Conservation (phyloP, 2,888 invertebrate species). For the Fragum fragum region DNA sequence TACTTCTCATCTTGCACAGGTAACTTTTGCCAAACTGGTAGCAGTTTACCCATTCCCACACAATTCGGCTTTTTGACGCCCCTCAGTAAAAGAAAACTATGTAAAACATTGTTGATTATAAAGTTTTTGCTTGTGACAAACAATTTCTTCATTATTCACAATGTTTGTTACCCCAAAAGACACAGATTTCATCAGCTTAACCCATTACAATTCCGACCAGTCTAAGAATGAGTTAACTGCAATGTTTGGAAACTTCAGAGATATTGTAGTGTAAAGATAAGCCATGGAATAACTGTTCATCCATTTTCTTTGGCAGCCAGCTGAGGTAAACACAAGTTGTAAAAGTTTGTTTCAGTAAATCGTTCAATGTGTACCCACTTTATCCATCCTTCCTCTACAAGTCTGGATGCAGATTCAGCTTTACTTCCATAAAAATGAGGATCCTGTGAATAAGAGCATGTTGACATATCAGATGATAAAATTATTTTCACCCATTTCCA, state of each 20-base stretch:
- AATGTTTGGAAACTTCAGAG: no score
- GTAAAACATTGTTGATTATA: neutral
- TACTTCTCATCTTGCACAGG: no score
- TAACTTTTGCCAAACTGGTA: no score
- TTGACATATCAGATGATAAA: no score
- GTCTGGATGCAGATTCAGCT: constrained; percentile 30
- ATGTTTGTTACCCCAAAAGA: neutral
- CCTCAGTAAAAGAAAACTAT: no score
- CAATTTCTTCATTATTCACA: neutral
- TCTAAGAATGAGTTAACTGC: no score
- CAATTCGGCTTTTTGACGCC: no score
- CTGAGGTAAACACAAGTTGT: constrained; percentile 84
- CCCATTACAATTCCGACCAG: no score
- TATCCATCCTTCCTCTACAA: constrained; percentile 73
- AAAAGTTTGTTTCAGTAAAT: constrained; percentile 80
- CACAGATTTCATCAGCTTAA: no score
- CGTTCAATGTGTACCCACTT: constrained; percentile 77
- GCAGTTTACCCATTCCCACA: no score
- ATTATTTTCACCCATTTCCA: no score
- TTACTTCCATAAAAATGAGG: constrained; percentile 79
- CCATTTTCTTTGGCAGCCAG: neutral
- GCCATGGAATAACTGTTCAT: neutral
- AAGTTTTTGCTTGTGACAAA: neutral
- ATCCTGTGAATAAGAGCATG: constrained; percentile 82
- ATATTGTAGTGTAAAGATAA: no score